Evolutionary conservation across 2,888 invertebrate species (phyloP).

Genomic region (Leptinotarsa peninsularis): DNA sequence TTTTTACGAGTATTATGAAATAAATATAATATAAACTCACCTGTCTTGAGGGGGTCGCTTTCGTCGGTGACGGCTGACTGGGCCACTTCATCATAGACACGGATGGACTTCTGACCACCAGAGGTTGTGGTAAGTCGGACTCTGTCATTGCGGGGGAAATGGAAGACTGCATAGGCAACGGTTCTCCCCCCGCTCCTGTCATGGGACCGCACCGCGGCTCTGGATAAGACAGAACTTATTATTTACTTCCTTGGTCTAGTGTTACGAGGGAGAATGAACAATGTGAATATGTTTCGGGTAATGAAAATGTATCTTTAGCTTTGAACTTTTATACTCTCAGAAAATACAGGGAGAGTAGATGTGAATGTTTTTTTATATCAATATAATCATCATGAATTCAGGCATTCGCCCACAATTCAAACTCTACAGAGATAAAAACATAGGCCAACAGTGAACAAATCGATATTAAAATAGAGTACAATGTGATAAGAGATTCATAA

Average conservation of each 20-base stretch:
- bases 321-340: background rate
- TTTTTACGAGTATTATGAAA: too few species aligned
- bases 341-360: too few species aligned
- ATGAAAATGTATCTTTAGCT: background rate
- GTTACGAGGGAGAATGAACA: slow-evolving; percentile 19
- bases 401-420: too few species aligned
- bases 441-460: too few species aligned
- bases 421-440: too few species aligned
- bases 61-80: slow-evolving; percentile 55
- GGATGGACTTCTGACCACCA: slow-evolving; percentile 77
- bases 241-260: slow-evolving; percentile 5
- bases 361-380: too few species aligned
- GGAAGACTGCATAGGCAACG: slow-evolving; percentile 67
- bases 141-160: slow-evolving; percentile 71
- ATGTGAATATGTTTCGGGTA: background rate
- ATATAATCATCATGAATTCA: too few species aligned
- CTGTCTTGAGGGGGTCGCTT: slow-evolving; percentile 65
- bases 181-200: slow-evolving; percentile 68
- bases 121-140: slow-evolving; percentile 77
- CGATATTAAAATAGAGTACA: too few species aligned
- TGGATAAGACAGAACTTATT: slow-evolving; percentile 58
- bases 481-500: too few species aligned
- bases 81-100: slow-evolving; percentile 73
- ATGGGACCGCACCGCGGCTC: slow-evolving; percentile 80
- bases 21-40: slow-evolving; percentile 51